Percentiles rank a stretch among this genome's conserved stretches.
Evolutionary conservation across 2,888 invertebrate genomes (phyloP).

Genomic region (Perithous albicinctus): DNA sequence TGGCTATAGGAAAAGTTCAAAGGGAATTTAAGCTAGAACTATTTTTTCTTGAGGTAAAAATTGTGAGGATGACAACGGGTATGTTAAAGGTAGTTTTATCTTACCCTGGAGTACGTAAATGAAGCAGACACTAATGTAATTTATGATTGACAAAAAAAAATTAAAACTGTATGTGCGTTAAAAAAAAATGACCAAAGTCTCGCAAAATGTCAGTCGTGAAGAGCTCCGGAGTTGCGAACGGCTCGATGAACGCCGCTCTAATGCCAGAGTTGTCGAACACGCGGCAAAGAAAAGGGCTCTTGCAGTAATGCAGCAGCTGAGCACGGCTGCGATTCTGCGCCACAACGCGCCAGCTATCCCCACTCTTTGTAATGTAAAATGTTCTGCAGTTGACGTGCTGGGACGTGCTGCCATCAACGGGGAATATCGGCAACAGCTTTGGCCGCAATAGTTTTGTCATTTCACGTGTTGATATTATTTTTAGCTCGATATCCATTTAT

Average conservation of each 20-base stretch:
- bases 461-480: background rate
- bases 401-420: slow-evolving; percentile 78
- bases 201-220: background rate
- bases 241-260: slow-evolving; percentile 68
- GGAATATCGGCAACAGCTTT: slow-evolving; percentile 62
- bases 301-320: slow-evolving; percentile 46
- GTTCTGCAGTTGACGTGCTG: slow-evolving; percentile 56
- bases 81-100: slow-evolving; percentile 3
- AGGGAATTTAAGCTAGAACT: background rate
- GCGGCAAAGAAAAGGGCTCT: slow-evolving; percentile 45
- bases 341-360: slow-evolving; percentile 49
- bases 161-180: slow-evolving; percentile 3
- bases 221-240: slow-evolving; percentile 55
- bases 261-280: slow-evolving; percentile 63
- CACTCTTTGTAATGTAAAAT: slow-evolving; percentile 43
- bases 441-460: slow-evolving; percentile 74
- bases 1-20: too few relatives aligned
- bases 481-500: background rate
- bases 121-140: slow-evolving; percentile 15
- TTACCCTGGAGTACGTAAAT: slow-evolving; percentile 7
- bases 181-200: background rate
- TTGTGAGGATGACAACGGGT: background rate
- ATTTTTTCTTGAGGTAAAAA: background rate
- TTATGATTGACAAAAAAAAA: background rate
- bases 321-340: slow-evolving; percentile 62